phyloP scores from a whole-genome alignment of 2,113 vertebrate genomes.

The Lathamus discolor region DNA sequence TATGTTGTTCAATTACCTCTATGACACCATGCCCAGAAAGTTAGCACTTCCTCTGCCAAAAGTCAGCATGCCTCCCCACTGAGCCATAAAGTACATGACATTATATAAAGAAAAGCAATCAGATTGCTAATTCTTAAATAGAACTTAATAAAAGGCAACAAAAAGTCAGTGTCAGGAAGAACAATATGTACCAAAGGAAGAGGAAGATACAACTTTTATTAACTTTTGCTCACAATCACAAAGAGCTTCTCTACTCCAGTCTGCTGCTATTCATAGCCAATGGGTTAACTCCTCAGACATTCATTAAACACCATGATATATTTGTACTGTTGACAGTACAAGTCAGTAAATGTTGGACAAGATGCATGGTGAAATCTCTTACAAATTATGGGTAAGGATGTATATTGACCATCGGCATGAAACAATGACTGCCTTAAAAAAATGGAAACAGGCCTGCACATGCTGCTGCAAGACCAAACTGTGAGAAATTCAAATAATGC shows the following conservation, averaged over 20 bases:
- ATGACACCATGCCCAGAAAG: neutral
- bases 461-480: neutral
- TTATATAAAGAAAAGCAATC: neutral
- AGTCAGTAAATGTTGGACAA: slow-evolving; percentile 24
- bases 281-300: neutral
- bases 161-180: neutral
- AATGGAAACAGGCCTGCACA: neutral
- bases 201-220: neutral
- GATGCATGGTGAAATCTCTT: neutral
- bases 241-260: neutral
- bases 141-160: neutral
- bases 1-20: neutral
- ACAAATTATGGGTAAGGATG: slow-evolving; percentile 19
- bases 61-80: neutral
- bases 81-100: neutral
- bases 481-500: neutral
- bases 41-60: neutral
- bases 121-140: slow-evolving; percentile 17
- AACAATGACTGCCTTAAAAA: slow-evolving; percentile 2
- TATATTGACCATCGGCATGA: neutral
- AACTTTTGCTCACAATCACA: neutral
- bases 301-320: neutral
- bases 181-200: neutral
- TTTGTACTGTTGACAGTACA: slow-evolving; percentile 19
- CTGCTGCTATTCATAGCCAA: neutral